Base-by-base conservation (phyloP, 2,113 vertebrate species). In the Lampris incognitus region DNA sequence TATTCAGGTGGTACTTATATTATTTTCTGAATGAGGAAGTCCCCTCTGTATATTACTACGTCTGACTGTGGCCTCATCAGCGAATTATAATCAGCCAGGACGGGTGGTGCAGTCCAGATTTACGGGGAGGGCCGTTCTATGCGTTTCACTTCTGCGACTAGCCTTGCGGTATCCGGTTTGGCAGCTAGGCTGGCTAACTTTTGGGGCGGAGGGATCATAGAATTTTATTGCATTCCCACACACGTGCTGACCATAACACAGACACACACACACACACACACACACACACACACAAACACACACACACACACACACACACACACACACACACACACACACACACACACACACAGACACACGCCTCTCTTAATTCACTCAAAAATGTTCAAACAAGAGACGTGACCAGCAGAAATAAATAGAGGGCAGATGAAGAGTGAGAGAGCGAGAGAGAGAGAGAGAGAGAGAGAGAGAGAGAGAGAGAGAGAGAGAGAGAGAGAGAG, bases 351-450 rank as follows among this genome's bases (percentile, higher is more conserved):
- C 41, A 42, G 57, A 40, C 24, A 37, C 66, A 81, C 86, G 79
- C 83, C 87, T 85, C 87, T 51, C 54, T 73, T 37, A 83, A 78
- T 88, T 59, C 73, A 24, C 38, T 6, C 44, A 46, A 59, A 59
- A 54, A 72, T 82, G 68, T 62, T 78, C 74, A 72, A 84, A 50
- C 42, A 44, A 76, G 75, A 72, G 82, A 79, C 79, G 67, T 79
- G 72, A 72, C 69, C 76, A 39, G 61, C 38, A 66, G 56, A 61
- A 72, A 66, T 60, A 59, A 1, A 58, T 5, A 67, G 77, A 69
- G 57, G 13, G 85, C 82, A 85, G 79, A 80, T 62, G 72, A 87
- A 84, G 67, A 61, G 37, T 7, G 5, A 10, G 62, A 8, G 66
- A 4, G 72, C 6, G 11, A 11, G 49, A 8, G 56, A 46, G 0